These are phyloP conservation scores for Engystomops pustulosus DNA, from an alignment of 2,113 vertebrate species.

Conservation along the genomic window DNA sequence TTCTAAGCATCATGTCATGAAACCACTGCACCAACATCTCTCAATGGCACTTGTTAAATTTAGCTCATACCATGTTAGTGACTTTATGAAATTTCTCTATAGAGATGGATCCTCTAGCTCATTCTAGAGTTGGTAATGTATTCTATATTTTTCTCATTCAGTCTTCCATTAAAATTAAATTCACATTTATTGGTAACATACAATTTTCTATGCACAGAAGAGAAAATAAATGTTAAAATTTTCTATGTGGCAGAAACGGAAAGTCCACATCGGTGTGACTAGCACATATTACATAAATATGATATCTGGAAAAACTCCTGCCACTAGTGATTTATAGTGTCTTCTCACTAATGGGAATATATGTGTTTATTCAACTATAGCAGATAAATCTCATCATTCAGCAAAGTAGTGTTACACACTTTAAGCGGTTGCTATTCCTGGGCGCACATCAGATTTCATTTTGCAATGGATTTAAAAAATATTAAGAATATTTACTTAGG, in stretches of 20 bases:
- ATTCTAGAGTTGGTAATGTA: not conserved
- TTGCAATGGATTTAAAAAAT: conserved; percentile 26
- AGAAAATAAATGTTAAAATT: not conserved
- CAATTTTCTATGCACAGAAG: not conserved
- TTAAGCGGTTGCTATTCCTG: conserved; percentile 68
- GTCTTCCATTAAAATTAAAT: not conserved
- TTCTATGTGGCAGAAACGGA: conserved; percentile 5
- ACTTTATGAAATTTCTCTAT: not conserved
- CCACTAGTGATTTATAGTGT: conserved; percentile 67
- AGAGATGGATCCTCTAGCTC: not conserved
- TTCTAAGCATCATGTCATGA: not conserved
- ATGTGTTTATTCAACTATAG: conserved; percentile 66
- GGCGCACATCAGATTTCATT: conserved; percentile 62
- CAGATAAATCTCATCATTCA: conserved; percentile 69
- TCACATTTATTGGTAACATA: conserved; percentile 18
- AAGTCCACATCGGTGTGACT: not conserved
- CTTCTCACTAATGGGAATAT: conserved; percentile 67
- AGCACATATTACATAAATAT: conserved; percentile 41
- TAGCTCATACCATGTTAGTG: not conserved
- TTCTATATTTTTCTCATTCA: not conserved
- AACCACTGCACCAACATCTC: not conserved
- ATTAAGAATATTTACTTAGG: no score
- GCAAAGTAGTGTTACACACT: conserved; percentile 61
- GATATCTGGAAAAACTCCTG: conserved; percentile 49
- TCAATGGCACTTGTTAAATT: conserved; percentile 28